phyloP scores from a whole-genome alignment of 2,888 invertebrate genomes.

The Caenorhabditis uteleia region DNA sequence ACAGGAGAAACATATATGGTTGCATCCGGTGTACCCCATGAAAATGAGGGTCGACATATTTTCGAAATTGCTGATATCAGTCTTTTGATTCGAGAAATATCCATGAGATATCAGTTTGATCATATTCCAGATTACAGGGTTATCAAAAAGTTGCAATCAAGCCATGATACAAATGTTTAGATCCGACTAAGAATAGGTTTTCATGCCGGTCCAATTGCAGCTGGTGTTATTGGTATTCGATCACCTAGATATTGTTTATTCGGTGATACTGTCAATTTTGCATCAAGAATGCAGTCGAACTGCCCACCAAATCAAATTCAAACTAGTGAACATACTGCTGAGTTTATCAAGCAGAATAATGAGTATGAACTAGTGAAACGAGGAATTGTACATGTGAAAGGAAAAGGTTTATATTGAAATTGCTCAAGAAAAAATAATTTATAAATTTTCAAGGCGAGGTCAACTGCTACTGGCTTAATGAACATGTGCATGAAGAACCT shows the following conservation, averaged over 20 bases:
- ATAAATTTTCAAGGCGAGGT: too few species aligned
- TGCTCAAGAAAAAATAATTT: too few species aligned
- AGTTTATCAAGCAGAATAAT: constrained; percentile 14
- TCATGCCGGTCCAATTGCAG: constrained; percentile 64
- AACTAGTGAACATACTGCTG: constrained; percentile 39
- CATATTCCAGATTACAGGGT: too few species aligned
- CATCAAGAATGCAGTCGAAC: constrained; percentile 68
- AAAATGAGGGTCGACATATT: constrained; percentile 62
- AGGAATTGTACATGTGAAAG: constrained; percentile 67
- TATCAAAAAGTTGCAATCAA: too few species aligned
- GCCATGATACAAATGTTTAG: constrained; percentile 34
- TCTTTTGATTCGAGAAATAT: constrained; percentile 58
- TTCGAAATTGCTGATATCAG: constrained; percentile 65
- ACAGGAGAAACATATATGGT: constrained; percentile 67
- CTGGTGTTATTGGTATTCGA: constrained; percentile 64
- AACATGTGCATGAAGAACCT: constrained; percentile 53
- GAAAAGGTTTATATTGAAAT: too few species aligned
- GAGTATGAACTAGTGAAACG: constrained; percentile 59
- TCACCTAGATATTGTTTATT: constrained; percentile 66
- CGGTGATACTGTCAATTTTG: constrained; percentile 68
- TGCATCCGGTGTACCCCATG: constrained; percentile 64
- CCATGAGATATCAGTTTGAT: constrained; percentile 5
- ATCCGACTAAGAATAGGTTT: constrained; percentile 62
- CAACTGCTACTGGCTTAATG: constrained; percentile 68
- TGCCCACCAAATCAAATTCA: constrained; percentile 68